A percentile compares a stretch with the other conserved stretches of the same genome.
These are phyloP conservation scores for Bovichtus diacanthus DNA, from an alignment of 2,797 vertebrate species.

Conservation along the genomic window DNA sequence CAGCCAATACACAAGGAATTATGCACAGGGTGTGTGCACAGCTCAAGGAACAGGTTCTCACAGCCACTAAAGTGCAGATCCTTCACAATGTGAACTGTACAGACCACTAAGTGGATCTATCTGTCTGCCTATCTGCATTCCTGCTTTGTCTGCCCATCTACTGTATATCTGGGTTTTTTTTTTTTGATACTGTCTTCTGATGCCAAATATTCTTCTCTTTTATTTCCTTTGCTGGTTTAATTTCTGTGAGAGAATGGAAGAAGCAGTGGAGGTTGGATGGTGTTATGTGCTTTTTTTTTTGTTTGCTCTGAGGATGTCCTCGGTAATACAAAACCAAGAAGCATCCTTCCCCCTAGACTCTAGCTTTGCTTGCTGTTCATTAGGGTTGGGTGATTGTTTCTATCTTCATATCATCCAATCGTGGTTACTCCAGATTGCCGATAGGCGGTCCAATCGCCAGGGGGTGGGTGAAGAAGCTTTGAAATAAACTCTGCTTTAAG, in stretches of 20 bases:
- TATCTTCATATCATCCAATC: no score
- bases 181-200: conserved; percentile 16
- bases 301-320: conserved; percentile 31
- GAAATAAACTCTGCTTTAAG: no score
- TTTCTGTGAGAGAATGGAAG: conserved; percentile 30
- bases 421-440: no score
- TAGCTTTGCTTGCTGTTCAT: conserved; percentile 30
- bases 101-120: background rate
- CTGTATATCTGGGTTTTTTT: no score
- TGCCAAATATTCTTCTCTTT: conserved; percentile 4
- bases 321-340: conserved; percentile 34
- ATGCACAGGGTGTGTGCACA: conserved; percentile 46
- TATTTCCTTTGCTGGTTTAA: conserved; percentile 22
- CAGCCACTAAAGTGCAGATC: conserved; percentile 46
- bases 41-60: conserved; percentile 52
- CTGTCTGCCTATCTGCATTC: background rate
- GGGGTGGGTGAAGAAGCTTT: no score
- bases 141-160: background rate
- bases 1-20: conserved; percentile 26
- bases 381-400: no score
- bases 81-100: conserved; percentile 27
- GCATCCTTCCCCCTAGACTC: background rate
- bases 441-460: no score
- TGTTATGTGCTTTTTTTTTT: conserved; percentile 1
- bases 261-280: conserved; percentile 19